Evolutionary conservation across 2,797 vertebrate genomes (phyloP).

Genomic region (Eupleurogrammus muticus): DNA sequence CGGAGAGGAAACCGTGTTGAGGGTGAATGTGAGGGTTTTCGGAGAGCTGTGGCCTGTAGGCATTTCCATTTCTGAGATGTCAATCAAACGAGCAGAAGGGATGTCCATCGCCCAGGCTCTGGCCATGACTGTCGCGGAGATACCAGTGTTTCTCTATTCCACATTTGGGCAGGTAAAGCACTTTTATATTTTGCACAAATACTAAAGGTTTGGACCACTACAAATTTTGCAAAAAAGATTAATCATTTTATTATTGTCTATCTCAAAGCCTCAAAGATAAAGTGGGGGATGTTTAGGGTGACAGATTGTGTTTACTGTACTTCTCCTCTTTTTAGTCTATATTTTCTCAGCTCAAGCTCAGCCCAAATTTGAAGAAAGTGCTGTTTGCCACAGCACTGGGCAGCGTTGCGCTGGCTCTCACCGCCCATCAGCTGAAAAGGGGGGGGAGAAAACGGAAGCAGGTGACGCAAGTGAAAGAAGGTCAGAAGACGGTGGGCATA

Average conservation of each 20-base stretch:
- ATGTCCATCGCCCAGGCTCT: slow-evolving; percentile 96
- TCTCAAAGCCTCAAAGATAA: too few species aligned
- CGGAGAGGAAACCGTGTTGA: slow-evolving; percentile 27
- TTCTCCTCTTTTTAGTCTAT: slow-evolving; percentile 73
- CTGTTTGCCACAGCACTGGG: slow-evolving; percentile 96
- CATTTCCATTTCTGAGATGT: slow-evolving; percentile 84
- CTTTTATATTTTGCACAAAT: slow-evolving; percentile 1
- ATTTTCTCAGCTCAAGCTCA: slow-evolving; percentile 94
- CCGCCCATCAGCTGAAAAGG: slow-evolving; percentile 95
- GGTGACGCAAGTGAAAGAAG: slow-evolving; percentile 78
- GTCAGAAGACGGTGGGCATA: slow-evolving; percentile 84
- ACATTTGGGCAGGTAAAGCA: slow-evolving; percentile 95
- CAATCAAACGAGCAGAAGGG: slow-evolving; percentile 88
- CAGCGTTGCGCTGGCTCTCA: slow-evolving; percentile 94
- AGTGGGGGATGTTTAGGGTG: not conserved
- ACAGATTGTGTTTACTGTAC: slow-evolving; percentile 1
- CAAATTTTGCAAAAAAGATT: too few species aligned
- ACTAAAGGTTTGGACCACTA: slow-evolving; percentile 10
- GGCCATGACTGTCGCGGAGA: slow-evolving; percentile 99
- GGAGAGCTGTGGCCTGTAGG: slow-evolving; percentile 22
- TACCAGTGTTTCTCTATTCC: slow-evolving; percentile 97
- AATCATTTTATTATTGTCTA: too few species aligned
- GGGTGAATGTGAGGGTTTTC: slow-evolving; percentile 47
- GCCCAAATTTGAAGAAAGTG: slow-evolving; percentile 94
- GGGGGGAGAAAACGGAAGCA: slow-evolving; percentile 93